A percentile compares a stretch with the other conserved stretches of the same genome.
phyloP scores from a whole-genome alignment of 2,888 invertebrate species.

The Oligia strigilis region DNA sequence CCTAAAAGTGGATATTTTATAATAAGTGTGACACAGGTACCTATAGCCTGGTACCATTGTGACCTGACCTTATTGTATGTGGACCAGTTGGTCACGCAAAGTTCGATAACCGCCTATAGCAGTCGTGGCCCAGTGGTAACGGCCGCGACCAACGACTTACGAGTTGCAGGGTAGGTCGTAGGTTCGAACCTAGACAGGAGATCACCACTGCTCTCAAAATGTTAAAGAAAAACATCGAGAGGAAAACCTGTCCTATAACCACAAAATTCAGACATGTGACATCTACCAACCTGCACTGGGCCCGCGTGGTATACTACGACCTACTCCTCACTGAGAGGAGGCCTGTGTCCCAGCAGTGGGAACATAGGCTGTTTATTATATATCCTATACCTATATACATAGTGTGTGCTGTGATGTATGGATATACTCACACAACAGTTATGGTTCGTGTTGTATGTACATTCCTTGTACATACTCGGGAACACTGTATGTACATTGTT shows the following conservation, averaged over 20 bases:
- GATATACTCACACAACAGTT: conserved; percentile 2
- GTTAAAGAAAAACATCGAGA: background rate
- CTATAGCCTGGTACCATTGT: no score
- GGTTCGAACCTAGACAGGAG: background rate
- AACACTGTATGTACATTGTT: background rate
- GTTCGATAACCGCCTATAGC: conserved; percentile 9
- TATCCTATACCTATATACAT: no score
- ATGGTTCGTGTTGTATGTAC: background rate
- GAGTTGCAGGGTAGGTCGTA: background rate
- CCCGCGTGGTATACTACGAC: no score
- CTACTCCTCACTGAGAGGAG: no score
- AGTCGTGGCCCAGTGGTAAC: background rate
- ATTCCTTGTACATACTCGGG: background rate
- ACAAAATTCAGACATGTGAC: no score
- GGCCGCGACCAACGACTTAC: background rate
- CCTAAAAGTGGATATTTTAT: background rate
- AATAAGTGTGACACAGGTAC: background rate
- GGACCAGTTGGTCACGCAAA: conserved; percentile 27
- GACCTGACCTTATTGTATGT: conserved; percentile 12
- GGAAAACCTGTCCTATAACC: background rate
- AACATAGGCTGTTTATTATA: no score
- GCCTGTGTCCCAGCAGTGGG: no score
- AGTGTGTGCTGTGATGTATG: background rate
- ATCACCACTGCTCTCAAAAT: background rate
- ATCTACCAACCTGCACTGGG: no score